Conservation (phyloP, 37 sponge, comb jelly and placozoan genomes). For the Beroe ovata region DNA sequence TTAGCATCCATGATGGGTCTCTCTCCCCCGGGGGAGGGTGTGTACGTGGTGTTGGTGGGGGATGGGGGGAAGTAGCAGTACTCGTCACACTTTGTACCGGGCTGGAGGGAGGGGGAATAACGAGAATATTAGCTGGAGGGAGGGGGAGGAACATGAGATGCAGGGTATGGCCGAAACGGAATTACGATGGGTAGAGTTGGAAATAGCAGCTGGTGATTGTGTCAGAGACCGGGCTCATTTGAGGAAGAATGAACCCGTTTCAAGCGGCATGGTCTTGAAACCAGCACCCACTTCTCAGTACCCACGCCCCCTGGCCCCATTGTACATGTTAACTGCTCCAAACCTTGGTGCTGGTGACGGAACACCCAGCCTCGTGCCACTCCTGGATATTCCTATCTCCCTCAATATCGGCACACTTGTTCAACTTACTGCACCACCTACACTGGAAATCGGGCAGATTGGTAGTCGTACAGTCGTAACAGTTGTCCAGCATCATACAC, state of each 20-base stretch:
- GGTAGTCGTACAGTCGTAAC: conserved; percentile 31
- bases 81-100: conserved; percentile 5
- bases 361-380: neutral
- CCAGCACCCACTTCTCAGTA: no score
- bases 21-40: neutral
- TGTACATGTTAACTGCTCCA: no score
- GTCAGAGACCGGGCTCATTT: no score
- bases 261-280: no score
- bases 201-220: no score
- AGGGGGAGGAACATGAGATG: no score
- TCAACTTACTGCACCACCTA: conserved; percentile 8
- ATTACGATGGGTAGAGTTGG: no score
- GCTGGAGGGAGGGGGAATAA: neutral
- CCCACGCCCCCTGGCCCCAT: no score
- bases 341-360: neutral
- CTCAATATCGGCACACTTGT: conserved; percentile 11
- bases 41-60: neutral
- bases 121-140: no score
- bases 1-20: neutral
- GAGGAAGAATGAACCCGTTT: no score
- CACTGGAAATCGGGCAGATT: conserved; percentile 12
- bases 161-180: no score
- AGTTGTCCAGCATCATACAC: conserved; percentile 33
- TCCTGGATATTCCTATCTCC: conserved; percentile 18
- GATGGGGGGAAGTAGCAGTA: conserved; percentile 20